These are phyloP conservation scores for Drosophila lacicola DNA, from an alignment of 2,888 invertebrate genomes.

Conservation along the genomic window DNA sequence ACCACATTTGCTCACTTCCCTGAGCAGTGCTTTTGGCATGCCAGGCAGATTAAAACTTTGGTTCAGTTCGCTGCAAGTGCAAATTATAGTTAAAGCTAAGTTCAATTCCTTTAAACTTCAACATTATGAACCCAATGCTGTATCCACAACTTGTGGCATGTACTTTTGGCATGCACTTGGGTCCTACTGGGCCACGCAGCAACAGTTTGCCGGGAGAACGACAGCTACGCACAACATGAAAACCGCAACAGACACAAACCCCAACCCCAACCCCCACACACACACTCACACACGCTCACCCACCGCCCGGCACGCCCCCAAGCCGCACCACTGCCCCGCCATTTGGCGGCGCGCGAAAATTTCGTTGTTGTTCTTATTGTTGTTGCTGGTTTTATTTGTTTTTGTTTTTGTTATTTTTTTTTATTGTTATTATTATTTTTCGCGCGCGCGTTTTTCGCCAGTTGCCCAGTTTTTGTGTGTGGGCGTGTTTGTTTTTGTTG, in stretches of 20 bases:
- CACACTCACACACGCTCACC: background rate
- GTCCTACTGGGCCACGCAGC: slow-evolving; percentile 52
- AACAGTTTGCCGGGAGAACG: slow-evolving; percentile 69
- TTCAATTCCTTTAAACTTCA: too few species aligned
- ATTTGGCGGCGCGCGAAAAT: slow-evolving; percentile 44
- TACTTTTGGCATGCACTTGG: slow-evolving; percentile 19
- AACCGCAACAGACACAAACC: slow-evolving; percentile 58
- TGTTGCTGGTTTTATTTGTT: slow-evolving; percentile 21
- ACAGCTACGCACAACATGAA: slow-evolving; percentile 53
- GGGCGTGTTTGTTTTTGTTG: slow-evolving; percentile 12
- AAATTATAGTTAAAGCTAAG: too few species aligned
- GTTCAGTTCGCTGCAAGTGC: too few species aligned
- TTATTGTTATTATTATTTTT: slow-evolving; percentile 37
- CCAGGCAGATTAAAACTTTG: too few species aligned
- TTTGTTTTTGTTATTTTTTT: slow-evolving; percentile 4
- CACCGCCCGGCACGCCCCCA: slow-evolving; percentile 1
- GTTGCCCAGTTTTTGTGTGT: slow-evolving; percentile 30
- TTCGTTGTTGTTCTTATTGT: slow-evolving; percentile 20
- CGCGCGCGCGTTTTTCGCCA: slow-evolving; percentile 31
- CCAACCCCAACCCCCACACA: slow-evolving; percentile 11
- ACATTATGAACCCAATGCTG: too few species aligned
- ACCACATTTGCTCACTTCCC: too few species aligned
- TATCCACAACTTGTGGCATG: background rate
- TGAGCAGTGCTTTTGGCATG: too few species aligned
- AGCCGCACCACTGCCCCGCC: background rate